These are phyloP conservation scores for Dione vanillae DNA, from an alignment of 2,888 invertebrate genomes.

Conservation along the genomic window DNA sequence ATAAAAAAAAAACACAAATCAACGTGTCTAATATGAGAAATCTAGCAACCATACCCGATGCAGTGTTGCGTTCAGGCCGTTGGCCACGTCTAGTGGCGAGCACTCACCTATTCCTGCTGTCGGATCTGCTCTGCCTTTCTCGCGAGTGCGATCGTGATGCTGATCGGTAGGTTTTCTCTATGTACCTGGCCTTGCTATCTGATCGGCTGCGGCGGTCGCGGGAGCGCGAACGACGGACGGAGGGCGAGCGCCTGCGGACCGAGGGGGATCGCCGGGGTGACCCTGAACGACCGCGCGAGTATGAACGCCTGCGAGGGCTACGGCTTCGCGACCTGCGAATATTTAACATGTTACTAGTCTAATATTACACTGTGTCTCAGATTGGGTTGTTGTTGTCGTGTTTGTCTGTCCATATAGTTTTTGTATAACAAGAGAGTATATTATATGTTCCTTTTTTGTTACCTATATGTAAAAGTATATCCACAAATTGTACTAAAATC, in stretches of 20 bases:
- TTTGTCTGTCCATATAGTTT: neutral
- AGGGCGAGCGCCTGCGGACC: constrained; percentile 73
- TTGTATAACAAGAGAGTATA: constrained; percentile 3
- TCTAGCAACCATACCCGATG: constrained; percentile 14
- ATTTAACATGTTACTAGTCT: constrained; percentile 30
- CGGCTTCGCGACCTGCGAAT: constrained; percentile 74
- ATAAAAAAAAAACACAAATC: neutral
- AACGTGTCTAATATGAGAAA: neutral
- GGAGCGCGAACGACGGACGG: constrained; percentile 72
- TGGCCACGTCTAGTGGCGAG: neutral
- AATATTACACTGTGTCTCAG: neutral
- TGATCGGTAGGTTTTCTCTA: constrained; percentile 58
- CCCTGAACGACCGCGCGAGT: constrained; percentile 73
- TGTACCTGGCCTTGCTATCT: constrained; percentile 77
- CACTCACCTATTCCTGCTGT: constrained; percentile 72
- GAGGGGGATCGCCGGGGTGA: constrained; percentile 78
- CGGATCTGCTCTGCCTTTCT: constrained; percentile 72
- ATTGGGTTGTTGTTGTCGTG: neutral
- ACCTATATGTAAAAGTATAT: neutral
- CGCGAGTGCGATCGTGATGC: constrained; percentile 73
- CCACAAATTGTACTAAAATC: constrained; percentile 8
- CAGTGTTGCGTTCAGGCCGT: neutral
- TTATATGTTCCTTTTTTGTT: constrained; percentile 12
- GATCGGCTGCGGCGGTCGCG: constrained; percentile 78
- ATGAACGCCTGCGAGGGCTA: constrained; percentile 77